A percentile compares a stretch with the other conserved stretches of the same genome.
Conservation (phyloP, 2,113 vertebrate genomes). For the Pantherophis guttatus region DNA sequence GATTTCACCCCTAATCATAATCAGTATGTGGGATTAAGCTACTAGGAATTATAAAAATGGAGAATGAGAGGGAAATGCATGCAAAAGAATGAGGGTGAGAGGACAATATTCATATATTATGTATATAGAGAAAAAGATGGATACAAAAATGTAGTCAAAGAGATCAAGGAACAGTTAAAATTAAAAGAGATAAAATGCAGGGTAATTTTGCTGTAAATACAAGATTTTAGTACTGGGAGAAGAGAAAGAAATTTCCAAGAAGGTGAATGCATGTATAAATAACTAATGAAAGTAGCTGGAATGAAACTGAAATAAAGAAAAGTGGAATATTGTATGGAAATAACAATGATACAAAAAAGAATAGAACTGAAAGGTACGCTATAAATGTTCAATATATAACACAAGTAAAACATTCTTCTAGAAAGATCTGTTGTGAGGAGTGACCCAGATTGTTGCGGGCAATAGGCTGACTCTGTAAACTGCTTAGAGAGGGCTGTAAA, state of each 20-base stretch:
- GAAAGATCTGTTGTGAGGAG: background rate
- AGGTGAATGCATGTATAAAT: background rate
- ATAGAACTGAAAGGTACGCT: too few relatives aligned
- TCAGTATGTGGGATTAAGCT: background rate
- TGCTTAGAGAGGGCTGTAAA: too few relatives aligned
- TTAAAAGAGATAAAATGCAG: background rate
- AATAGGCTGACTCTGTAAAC: too few relatives aligned
- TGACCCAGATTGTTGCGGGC: too few relatives aligned
- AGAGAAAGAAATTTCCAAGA: background rate
- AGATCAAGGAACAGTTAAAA: background rate
- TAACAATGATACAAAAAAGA: too few relatives aligned
- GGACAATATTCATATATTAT: background rate
- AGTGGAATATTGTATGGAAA: too few relatives aligned
- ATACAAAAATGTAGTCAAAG: background rate
- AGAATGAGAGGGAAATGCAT: background rate
- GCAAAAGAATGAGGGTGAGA: background rate
- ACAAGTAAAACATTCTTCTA: background rate
- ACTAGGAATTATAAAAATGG: background rate
- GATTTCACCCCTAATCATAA: background rate
- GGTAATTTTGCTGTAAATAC: background rate
- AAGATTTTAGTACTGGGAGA: background rate
- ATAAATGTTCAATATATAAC: background rate
- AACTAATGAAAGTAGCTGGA: background rate
- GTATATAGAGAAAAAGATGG: background rate
- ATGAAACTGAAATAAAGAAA: too few relatives aligned